phyloP scores from a whole-genome alignment of 2,888 invertebrate genomes.

The Tetramorium bicarinatum region DNA sequence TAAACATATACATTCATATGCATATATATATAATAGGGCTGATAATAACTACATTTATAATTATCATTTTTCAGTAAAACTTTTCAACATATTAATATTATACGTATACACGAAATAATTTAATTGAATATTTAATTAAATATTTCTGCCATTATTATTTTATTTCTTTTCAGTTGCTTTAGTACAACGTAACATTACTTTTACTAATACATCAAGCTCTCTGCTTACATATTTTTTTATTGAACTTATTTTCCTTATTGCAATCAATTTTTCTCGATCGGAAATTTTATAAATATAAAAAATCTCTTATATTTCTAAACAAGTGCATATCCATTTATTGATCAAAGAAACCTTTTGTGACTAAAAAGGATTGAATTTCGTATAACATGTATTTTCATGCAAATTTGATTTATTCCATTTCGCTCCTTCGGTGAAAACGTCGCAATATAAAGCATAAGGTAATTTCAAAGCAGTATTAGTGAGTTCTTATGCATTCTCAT shows the following conservation, averaged over 20 bases:
- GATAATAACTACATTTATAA: neutral
- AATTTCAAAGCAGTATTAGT: constrained; percentile 31
- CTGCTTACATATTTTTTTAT: neutral
- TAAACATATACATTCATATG: neutral
- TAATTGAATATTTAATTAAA: neutral
- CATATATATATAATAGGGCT: neutral
- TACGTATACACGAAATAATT: neutral
- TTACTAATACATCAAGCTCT: neutral
- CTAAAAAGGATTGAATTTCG: constrained; percentile 41
- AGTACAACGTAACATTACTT: neutral
- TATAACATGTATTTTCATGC: constrained; percentile 55
- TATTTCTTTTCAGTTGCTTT: neutral
- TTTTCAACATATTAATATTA: neutral
- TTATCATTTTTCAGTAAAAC: neutral
- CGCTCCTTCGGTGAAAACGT: neutral
- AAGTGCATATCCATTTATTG: constrained; percentile 23
- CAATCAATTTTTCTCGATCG: neutral
- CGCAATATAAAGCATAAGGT: constrained; percentile 43
- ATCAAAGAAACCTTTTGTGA: neutral
- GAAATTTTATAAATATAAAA: neutral
- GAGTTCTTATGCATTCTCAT: constrained; percentile 9
- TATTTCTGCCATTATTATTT: neutral
- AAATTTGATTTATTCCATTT: constrained; percentile 54
- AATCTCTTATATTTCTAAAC: constrained; percentile 16
- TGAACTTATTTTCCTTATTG: neutral